Conservation (phyloP, 2,797 vertebrate species). For the Sebastes flavidus region DNA sequence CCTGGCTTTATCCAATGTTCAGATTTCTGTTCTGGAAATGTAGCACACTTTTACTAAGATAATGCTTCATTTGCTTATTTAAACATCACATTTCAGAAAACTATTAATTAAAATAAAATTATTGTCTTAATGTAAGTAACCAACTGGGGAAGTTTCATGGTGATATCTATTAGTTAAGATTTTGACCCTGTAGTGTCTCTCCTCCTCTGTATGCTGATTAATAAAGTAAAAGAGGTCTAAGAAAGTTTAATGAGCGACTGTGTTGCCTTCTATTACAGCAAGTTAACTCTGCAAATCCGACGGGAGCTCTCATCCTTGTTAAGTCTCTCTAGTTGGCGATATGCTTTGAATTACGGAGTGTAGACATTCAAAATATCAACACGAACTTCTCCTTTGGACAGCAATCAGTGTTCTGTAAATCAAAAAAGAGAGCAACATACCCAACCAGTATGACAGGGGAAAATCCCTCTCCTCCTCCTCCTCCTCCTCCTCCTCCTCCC, state of each 20-base stretch:
- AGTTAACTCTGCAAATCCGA: neutral
- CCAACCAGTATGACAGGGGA: neutral
- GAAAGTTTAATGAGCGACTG: neutral
- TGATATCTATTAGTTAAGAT: neutral
- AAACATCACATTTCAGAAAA: neutral
- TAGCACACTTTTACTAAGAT: neutral
- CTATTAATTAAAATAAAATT: neutral
- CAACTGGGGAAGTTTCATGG: neutral
- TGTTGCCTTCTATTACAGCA: neutral
- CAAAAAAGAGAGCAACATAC: neutral
- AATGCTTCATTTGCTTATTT: neutral
- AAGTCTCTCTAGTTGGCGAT: neutral
- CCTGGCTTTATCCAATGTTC: neutral
- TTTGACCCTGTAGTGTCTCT: neutral
- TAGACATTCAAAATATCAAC: neutral
- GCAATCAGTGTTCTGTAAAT: neutral
- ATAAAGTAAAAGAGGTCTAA: neutral
- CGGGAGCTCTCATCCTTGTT: neutral
- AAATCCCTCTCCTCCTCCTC: neutral
- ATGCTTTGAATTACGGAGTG: neutral
- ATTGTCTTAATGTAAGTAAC: neutral
- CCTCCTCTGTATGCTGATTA: neutral
- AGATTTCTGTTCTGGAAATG: neutral
- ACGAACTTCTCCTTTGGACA: neutral
- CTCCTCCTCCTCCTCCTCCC: neutral